Percentiles rank a stretch among this genome's conserved stretches.
Evolutionary conservation across 2,888 invertebrate genomes (phyloP).

Genomic region (Portevinia maculata): DNA sequence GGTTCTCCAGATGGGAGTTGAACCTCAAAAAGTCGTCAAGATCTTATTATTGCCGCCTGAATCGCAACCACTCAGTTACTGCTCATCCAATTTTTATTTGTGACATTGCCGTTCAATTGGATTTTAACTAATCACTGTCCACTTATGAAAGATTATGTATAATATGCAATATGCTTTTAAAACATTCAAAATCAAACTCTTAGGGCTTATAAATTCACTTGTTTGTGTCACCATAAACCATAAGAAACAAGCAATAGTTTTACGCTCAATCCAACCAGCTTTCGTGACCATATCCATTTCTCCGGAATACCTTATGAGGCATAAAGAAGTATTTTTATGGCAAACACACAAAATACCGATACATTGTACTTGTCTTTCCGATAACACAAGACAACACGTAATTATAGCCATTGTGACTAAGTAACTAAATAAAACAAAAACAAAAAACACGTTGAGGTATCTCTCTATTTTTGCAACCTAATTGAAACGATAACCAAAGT

Average conservation of each 20-base stretch:
- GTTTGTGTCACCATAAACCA: constrained; percentile 2
- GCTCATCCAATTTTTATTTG: not conserved
- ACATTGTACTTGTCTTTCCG: constrained; percentile 20
- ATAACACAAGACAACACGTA: constrained; percentile 56
- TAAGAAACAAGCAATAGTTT: constrained; percentile 14
- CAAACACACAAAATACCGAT: constrained; percentile 31
- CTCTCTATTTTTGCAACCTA: constrained; percentile 52
- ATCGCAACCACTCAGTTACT: not conserved
- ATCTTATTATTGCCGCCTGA: not conserved
- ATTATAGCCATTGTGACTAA: constrained; percentile 36
- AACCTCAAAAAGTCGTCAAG: too few species aligned
- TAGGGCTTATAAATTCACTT: constrained; percentile 5
- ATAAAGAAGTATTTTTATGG: constrained; percentile 40
- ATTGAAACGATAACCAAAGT: constrained; percentile 38
- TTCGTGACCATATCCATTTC: constrained; percentile 47
- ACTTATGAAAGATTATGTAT: not conserved
- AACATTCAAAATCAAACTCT: constrained; percentile 1
- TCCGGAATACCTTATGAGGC: constrained; percentile 55
- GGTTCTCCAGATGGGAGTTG: too few species aligned
- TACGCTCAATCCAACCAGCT: constrained; percentile 29
- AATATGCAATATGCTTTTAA: not conserved
- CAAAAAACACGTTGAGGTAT: constrained; percentile 2
- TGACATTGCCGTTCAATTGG: not conserved
- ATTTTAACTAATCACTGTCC: not conserved
- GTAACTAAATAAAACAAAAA: constrained; percentile 44